These are phyloP conservation scores for Strigamia transsilvanica DNA, from an alignment of 2,888 invertebrate species.

Conservation along the genomic window DNA sequence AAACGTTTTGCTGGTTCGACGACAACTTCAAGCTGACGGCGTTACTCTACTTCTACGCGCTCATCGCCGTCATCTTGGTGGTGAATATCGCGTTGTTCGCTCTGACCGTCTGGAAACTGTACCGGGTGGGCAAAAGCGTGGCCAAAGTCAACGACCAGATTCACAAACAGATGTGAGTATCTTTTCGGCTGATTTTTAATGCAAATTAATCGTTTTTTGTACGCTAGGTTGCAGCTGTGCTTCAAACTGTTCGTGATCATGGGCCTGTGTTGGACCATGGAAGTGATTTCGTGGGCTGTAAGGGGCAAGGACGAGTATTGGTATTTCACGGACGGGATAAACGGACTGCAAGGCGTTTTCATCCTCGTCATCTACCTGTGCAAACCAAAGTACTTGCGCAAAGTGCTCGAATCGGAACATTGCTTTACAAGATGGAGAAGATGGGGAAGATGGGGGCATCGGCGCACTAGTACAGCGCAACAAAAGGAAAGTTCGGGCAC, in stretches of 20 bases:
- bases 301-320: neutral
- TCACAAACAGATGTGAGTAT: conserved; percentile 45
- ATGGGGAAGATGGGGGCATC: too few relatives aligned
- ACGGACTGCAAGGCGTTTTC: conserved; percentile 53
- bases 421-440: neutral
- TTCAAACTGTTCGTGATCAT: conserved; percentile 53
- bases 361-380: conserved; percentile 55
- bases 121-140: neutral
- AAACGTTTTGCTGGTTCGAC: neutral
- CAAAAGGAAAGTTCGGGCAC: too few relatives aligned
- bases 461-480: too few relatives aligned
- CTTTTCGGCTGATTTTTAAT: neutral
- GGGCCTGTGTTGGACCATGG: conserved; percentile 55
- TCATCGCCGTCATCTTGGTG: neutral
- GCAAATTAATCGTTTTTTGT: neutral
- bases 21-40: neutral
- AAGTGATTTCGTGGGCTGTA: conserved; percentile 46
- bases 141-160: neutral
- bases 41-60: conserved; percentile 14
- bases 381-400: conserved; percentile 33
- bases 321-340: conserved; percentile 51
- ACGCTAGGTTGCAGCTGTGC: conserved; percentile 53
- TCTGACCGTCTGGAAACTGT: neutral
- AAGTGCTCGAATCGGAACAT: neutral
- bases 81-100: neutral